Evolutionary conservation across 2,113 vertebrate species (phyloP).

Genomic region (Zootoca vivipara): DNA sequence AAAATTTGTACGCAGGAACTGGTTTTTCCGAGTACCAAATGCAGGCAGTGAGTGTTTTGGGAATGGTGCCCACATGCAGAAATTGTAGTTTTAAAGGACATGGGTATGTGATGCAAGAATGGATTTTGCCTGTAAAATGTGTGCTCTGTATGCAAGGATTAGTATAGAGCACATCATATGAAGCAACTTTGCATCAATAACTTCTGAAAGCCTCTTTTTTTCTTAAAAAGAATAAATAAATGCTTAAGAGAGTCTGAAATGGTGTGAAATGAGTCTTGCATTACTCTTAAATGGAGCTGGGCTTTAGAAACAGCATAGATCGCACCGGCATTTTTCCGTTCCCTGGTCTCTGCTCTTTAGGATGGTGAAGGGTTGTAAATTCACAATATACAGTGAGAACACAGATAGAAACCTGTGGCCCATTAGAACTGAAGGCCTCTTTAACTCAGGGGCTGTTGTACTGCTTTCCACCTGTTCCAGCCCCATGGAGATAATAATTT

Average conservation of each 20-base stretch:
- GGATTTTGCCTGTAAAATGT: background rate
- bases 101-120: background rate
- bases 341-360: background rate
- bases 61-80: background rate
- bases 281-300: background rate
- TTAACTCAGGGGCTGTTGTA: too few relatives aligned
- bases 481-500: too few relatives aligned
- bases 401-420: too few relatives aligned
- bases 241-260: rapidly evolving
- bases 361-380: background rate
- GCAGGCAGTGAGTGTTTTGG: background rate
- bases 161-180: conserved; percentile 3
- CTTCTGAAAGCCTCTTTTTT: conserved; percentile 11
- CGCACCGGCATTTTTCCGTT: background rate
- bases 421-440: too few relatives aligned
- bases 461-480: too few relatives aligned
- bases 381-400: background rate
- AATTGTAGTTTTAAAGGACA: background rate
- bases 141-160: background rate
- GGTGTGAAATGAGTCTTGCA: too few relatives aligned
- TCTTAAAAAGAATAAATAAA: rapidly evolving
- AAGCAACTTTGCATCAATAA: conserved; percentile 29
- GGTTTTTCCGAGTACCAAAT: background rate
- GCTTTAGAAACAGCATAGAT: rapidly evolving
- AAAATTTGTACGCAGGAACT: background rate